These are phyloP conservation scores for Diogma glabrata DNA, from an alignment of 2,888 invertebrate genomes.

Conservation along the genomic window DNA sequence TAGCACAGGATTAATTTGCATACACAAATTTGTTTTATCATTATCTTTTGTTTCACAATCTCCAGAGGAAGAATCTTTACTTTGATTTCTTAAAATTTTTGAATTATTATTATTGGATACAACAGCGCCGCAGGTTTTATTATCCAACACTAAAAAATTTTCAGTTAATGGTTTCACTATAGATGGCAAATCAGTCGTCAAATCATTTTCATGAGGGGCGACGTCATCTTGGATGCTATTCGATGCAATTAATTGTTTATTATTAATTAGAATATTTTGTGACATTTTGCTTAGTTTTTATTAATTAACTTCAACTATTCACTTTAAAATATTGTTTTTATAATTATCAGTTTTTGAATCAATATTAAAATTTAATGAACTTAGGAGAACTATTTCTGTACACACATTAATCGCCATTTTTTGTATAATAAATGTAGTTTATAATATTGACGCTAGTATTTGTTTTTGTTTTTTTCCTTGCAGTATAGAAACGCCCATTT, in stretches of 20 bases:
- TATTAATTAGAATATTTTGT: slow-evolving; percentile 27
- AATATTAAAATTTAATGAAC: slow-evolving; percentile 3
- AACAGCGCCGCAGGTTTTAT: slow-evolving; percentile 16
- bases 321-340: not conserved
- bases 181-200: slow-evolving; percentile 29
- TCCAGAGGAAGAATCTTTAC: slow-evolving; percentile 8
- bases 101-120: slow-evolving; percentile 7
- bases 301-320: slow-evolving; percentile 16
- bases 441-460: too few species aligned
- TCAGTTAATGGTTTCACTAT: slow-evolving; percentile 14
- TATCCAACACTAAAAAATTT: slow-evolving; percentile 9
- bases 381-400: slow-evolving; percentile 3
- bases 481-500: too few species aligned
- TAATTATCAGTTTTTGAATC: not conserved
- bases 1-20: slow-evolving; percentile 20
- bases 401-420: slow-evolving; percentile 7
- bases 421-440: too few species aligned
- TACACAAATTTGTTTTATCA: slow-evolving; percentile 9
- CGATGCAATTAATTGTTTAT: slow-evolving; percentile 25
- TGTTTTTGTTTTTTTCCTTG: too few species aligned
- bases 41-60: slow-evolving; percentile 9
- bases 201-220: slow-evolving; percentile 25
- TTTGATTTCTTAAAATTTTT: too few species aligned
- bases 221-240: slow-evolving; percentile 21
- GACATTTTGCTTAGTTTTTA: slow-evolving; percentile 15